Evolutionary conservation across 2,797 vertebrate genomes (phyloP), one percentile per base, ranked within the genome.

Genomic region (Sphaeramia orbicularis): DNA sequence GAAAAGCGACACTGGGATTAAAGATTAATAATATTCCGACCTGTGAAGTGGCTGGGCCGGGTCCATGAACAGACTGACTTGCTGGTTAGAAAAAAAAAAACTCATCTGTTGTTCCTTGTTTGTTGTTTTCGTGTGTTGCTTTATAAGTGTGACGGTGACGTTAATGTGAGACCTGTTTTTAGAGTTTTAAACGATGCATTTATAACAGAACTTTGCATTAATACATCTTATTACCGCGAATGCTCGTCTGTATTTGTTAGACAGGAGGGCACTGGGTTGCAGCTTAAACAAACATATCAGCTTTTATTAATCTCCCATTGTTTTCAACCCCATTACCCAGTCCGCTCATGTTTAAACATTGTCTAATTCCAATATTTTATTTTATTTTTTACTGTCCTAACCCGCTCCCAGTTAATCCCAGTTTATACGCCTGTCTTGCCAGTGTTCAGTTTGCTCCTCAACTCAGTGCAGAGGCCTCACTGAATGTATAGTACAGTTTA

Each of bases 401-500:
- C 24, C 59, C 50, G 1, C 45, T 63, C 58, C 42, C 18, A 10
- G 12, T 55, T 52, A 24, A 64, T 16, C 18, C 30, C 40, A 45
- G n/a, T 49, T 58, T 71, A 71, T 66, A 65, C 24, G 59, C 81
- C 42, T 9, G 36, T 81, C 55, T 74, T 76, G 54, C 48, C 71
- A 62, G 44, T 85, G 73, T 73, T 73, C 80, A 56, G 38, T 80
- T 90, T 68, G 61, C 58, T 68, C 44, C 24, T 75, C 60, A 63
- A 60, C 53, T 73, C 68, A n/a, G 48, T 81, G 62, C 53, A 83
- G 68, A 78, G 19, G 53, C 53, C 53, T 76, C 30, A 63, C 67
- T 80, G 84, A 92, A 89, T 92, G 90, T 92, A 85, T 79, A 79
- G 60, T 73, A 59, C 14, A 65, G 21, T 63, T 69, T 74, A 74